Conservation (phyloP, 2,888 invertebrate genomes). For the Clepsis dumicolana region DNA sequence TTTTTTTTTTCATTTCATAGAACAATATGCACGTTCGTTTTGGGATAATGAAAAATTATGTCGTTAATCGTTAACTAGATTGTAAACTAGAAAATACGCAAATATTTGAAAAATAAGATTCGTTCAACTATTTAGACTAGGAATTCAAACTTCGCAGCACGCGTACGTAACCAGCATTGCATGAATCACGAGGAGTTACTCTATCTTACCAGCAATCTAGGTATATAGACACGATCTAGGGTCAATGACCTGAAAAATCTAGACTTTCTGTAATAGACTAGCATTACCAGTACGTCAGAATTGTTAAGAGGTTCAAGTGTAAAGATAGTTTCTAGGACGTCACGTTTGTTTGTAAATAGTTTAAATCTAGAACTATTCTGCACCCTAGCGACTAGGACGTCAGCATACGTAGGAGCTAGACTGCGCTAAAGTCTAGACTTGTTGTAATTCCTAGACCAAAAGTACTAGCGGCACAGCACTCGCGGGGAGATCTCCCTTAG, state of each 20-base stretch:
- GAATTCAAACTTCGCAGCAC: neutral
- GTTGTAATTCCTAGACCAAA: constrained; percentile 35
- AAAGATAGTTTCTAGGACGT: constrained; percentile 7
- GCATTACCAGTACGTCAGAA: constrained; percentile 29
- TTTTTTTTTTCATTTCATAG: too few species aligned
- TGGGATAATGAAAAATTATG: too few species aligned
- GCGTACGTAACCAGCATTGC: neutral
- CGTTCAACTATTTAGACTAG: neutral
- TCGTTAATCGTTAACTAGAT: too few species aligned
- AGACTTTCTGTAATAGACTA: constrained; percentile 15
- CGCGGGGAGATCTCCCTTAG: constrained; percentile 21
- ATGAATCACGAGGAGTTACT: constrained; percentile 3
- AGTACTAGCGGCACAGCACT: constrained; percentile 34
- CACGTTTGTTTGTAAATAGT: constrained; percentile 14
- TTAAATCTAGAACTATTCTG: constrained; percentile 26
- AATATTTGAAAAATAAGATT: too few species aligned
- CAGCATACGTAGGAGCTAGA: constrained; percentile 17
- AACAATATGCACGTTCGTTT: too few species aligned
- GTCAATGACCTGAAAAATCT: constrained; percentile 5
- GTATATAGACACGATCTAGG: neutral
- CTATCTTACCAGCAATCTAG: neutral
- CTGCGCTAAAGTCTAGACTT: constrained; percentile 39
- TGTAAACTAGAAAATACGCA: too few species aligned
- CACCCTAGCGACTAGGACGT: constrained; percentile 14
- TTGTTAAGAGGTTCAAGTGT: neutral